Conservation (phyloP, 1,140 invertebrate species). For the Camponotus pennsylvanicus region DNA sequence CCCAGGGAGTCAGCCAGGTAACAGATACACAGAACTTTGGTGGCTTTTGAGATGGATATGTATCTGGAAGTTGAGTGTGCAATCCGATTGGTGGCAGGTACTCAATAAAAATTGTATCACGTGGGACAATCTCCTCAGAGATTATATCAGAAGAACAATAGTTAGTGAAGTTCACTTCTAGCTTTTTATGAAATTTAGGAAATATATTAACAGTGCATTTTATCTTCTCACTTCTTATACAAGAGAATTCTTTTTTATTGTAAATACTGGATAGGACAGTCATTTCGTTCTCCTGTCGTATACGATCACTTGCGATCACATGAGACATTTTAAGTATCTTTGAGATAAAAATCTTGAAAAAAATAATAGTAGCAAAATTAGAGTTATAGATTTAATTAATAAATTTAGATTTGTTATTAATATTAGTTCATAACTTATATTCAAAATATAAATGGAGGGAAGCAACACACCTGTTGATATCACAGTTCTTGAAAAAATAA, state of each 20-base stretch:
- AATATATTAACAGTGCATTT: conserved; percentile 52
- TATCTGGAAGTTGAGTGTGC: conserved; percentile 44
- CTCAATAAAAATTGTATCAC: conserved; percentile 22
- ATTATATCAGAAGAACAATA: background rate
- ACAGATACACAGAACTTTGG: conserved; percentile 64
- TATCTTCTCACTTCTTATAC: background rate
- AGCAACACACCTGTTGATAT: background rate
- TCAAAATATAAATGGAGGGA: background rate
- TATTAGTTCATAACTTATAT: background rate
- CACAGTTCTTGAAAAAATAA: background rate
- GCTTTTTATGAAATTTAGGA: background rate
- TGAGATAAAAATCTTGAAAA: background rate
- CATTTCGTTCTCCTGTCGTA: conserved; percentile 71
- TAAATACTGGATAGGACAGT: conserved; percentile 66
- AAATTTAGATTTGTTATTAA: background rate
- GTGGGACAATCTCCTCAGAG: background rate
- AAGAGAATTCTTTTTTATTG: conserved; percentile 64
- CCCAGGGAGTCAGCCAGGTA: conserved; percentile 70
- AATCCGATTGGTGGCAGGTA: conserved; percentile 70
- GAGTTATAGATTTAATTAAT: background rate
- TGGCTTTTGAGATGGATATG: conserved; percentile 65
- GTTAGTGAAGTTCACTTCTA: conserved; percentile 21
- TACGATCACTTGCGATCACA: conserved; percentile 2
- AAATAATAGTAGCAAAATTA: no score
- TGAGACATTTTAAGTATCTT: background rate